Percentiles rank a stretch among this genome's conserved stretches.
These are phyloP conservation scores for Rhynchonycteris naso DNA, from an alignment of 2,797 vertebrate species.

Conservation along the genomic window DNA sequence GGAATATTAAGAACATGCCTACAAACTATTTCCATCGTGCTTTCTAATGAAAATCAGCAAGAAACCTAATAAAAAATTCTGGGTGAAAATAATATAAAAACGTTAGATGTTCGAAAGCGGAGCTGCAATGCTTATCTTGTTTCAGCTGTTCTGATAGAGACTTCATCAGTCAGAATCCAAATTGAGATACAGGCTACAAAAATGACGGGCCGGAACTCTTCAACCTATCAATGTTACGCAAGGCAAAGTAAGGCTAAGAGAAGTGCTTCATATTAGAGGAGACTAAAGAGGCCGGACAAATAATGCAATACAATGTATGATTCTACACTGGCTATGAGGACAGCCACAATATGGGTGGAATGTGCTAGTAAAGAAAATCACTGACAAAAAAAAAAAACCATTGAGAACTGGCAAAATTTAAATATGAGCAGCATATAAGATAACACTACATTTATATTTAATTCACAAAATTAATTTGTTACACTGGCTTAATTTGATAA, in stretches of 20 bases:
- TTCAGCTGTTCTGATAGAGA: neutral
- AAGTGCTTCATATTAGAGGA: neutral
- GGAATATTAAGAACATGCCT: neutral
- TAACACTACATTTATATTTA: neutral
- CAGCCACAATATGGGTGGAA: neutral
- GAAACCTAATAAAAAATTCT: constrained; percentile 14
- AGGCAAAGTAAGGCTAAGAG: constrained; percentile 2
- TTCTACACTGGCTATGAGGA: neutral
- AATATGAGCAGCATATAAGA: neutral
- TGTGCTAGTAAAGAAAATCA: neutral
- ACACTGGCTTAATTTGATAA: neutral
- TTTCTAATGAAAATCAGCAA: constrained; percentile 15
- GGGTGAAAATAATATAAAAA: constrained; percentile 32
- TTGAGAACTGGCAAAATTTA: neutral
- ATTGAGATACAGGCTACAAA: neutral
- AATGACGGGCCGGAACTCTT: neutral
- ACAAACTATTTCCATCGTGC: neutral
- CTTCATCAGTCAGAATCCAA: neutral
- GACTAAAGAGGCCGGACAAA: neutral
- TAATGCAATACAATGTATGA: neutral
- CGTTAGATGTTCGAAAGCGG: neutral
- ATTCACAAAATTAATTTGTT: neutral
- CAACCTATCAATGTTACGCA: neutral
- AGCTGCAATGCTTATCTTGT: neutral
- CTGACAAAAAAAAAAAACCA: neutral